Percentiles rank a stretch among this genome's conserved stretches.
phyloP scores from a whole-genome alignment of 2,113 vertebrate species.

The Piliocolobus tephrosceles region DNA sequence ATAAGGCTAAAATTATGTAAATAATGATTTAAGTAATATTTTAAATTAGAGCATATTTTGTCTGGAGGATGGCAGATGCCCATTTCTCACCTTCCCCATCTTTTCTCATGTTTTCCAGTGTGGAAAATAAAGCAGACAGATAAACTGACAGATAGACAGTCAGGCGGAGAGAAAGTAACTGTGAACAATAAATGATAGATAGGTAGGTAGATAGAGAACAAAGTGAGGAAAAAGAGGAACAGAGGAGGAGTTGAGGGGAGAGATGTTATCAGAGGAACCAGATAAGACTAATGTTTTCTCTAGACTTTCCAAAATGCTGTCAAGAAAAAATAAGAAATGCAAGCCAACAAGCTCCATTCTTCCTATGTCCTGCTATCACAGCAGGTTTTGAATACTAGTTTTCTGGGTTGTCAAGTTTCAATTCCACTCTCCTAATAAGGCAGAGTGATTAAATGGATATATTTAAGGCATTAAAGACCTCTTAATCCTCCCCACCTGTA shows the following conservation, averaged over 20 bases:
- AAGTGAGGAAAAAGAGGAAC: background rate
- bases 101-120: background rate
- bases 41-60: background rate
- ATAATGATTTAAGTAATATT: conserved; percentile 22
- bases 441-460: background rate
- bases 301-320: background rate
- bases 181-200: background rate
- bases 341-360: background rate
- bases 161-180: background rate
- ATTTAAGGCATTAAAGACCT: background rate
- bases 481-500: background rate
- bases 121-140: background rate
- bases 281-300: background rate
- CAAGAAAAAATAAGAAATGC: background rate
- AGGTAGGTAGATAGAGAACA: background rate
- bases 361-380: background rate
- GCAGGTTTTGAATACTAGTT: background rate
- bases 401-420: background rate
- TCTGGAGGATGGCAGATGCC: background rate
- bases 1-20: background rate
- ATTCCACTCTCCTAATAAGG: background rate
- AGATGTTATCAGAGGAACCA: background rate
- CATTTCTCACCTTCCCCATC: background rate
- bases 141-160: background rate
- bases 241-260: background rate